Evolutionary conservation across 2,888 invertebrate species (phyloP), one percentile per base, ranked within the genome.

Genomic region (Aquatica leii): DNA sequence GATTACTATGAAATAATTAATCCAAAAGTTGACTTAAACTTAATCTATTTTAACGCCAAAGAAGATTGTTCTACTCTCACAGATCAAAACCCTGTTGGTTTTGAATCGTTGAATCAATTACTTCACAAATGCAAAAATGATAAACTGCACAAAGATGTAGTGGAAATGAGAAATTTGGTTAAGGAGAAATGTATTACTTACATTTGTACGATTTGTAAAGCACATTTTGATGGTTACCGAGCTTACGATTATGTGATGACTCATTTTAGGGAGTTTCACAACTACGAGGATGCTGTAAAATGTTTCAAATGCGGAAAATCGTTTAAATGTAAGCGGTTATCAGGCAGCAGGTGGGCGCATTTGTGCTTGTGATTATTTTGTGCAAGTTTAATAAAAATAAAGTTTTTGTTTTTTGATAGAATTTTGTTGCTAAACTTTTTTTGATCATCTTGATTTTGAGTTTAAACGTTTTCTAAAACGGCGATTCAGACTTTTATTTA

Each of bases 1-100:
- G 67, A 66, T 35, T 69, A 63, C 43, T 67, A 64, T 37, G 69
- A 69, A 55, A 54, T 67, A 8, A n/a, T 69, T 11, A 49, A 59
- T 21, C 69, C 69, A 9, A 58, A 59, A n/a, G 41, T 65, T 15
- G 62, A 62, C 1, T 65, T 65, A 40, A 40, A 61, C 0, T 57
- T 65, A 34, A 18, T 49, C 2, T 48, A 69, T 51, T 67, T 67
- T 18, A 58, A 51, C 0, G 62, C 62, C 2, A 52, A 52, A 24
- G 64, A 67, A 46, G 69, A 69, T 31, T 5, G 12, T 14, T n/a
- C 9, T 52, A 4, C n/a, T n/a, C 24, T 34, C 1, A 9, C 34
- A 2, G 41, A 56, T 1, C 17, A 24, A 9, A 14, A 37, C 11
- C 49, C 51, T 17, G 46, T 60, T 11, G 49, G 37, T 2, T 69